Conservation (phyloP, 2,888 invertebrate species). For the Hydriomena furcata region DNA sequence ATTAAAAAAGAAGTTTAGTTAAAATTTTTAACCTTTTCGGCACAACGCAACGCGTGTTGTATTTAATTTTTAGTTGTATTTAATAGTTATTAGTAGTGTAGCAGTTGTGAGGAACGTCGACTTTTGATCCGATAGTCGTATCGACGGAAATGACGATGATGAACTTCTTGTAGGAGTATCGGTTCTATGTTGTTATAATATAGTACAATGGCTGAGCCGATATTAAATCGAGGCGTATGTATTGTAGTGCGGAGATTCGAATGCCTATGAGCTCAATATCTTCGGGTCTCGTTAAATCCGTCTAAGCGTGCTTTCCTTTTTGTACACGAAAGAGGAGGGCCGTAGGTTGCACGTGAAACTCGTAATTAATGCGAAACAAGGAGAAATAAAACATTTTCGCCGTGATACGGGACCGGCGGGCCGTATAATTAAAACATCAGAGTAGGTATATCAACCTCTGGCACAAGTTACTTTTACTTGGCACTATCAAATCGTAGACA, state of each 20-base stretch:
- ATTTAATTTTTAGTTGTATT: too few species aligned
- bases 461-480: background rate
- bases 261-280: constrained; percentile 25
- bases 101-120: too few species aligned
- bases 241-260: constrained; percentile 4
- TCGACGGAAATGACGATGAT: too few species aligned
- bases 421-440: constrained; percentile 68
- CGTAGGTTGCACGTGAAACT: constrained; percentile 44
- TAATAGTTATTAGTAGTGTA: too few species aligned
- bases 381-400: constrained; percentile 62
- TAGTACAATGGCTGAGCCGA: background rate
- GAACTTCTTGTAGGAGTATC: background rate
- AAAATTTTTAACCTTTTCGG: too few species aligned
- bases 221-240: constrained; percentile 7
- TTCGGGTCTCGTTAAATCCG: constrained; percentile 48
- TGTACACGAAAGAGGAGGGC: constrained; percentile 59
- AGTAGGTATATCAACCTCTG: constrained; percentile 3
- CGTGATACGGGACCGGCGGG: constrained; percentile 52
- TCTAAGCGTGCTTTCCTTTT: constrained; percentile 51
- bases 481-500: too few species aligned
- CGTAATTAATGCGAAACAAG: constrained; percentile 71
- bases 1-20: too few species aligned
- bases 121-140: too few species aligned
- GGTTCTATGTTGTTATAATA: background rate
- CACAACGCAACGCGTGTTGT: too few species aligned